Percentiles rank a stretch among this genome's conserved stretches.
Evolutionary conservation across 1,140 invertebrate genomes (phyloP).

Genomic region (Penaeus japonicus): DNA sequence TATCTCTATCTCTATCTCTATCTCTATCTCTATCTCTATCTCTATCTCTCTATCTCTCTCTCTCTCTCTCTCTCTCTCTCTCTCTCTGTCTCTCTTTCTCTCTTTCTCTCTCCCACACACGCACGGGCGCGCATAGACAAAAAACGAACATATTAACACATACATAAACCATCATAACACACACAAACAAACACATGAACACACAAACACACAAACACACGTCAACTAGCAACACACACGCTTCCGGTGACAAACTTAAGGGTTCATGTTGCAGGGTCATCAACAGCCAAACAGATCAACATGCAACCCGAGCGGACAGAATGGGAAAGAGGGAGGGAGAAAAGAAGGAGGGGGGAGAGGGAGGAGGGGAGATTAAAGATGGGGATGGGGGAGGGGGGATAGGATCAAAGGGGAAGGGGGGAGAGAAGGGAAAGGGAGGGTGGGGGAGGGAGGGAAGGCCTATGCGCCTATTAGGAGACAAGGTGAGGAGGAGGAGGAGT

Average conservation of each 20-base stretch:
- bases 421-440: too few relatives aligned
- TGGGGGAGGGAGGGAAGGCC: not conserved
- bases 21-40: not conserved
- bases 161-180: not conserved
- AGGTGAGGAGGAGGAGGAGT: not conserved
- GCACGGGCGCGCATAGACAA: not conserved
- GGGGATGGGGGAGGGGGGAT: not conserved
- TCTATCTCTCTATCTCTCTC: not conserved
- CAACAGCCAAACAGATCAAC: too few relatives aligned
- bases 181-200: not conserved
- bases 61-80: not conserved
- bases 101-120: not conserved
- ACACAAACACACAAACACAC: not conserved
- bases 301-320: not conserved
- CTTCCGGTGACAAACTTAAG: too few relatives aligned
- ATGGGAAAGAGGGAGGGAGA: not conserved
- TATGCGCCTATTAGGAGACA: not conserved
- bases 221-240: not conserved
- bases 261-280: too few relatives aligned
- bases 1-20: conserved; percentile 17
- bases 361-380: too few relatives aligned
- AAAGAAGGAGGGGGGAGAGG: not conserved
- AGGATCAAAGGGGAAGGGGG: too few relatives aligned
- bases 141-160: not conserved
- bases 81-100: not conserved